Conservation (phyloP, 2,888 invertebrate genomes). For the Caenorhabditis virilis region DNA sequence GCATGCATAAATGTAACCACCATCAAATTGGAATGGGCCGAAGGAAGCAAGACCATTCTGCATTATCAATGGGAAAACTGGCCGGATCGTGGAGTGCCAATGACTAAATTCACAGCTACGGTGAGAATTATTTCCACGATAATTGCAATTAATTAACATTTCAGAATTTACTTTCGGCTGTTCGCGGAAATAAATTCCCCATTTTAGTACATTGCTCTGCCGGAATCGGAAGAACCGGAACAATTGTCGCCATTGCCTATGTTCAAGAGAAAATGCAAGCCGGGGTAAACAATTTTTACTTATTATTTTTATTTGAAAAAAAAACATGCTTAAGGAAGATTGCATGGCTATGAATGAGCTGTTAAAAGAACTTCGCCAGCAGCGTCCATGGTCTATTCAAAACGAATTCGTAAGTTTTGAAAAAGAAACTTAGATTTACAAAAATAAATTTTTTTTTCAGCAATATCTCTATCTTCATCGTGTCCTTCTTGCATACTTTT, state of each 20-base stretch:
- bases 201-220: constrained; percentile 57
- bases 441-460: constrained; percentile 12
- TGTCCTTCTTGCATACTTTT: constrained; percentile 41
- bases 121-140: constrained; percentile 3
- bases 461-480: constrained; percentile 41
- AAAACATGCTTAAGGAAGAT: constrained; percentile 14
- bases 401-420: constrained; percentile 38
- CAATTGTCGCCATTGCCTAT: constrained; percentile 53
- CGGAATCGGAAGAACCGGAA: constrained; percentile 54
- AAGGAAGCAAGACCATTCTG: constrained; percentile 16
- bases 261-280: constrained; percentile 33
- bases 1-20: constrained; percentile 20
- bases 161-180: constrained; percentile 28
- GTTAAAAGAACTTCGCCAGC: constrained; percentile 40
- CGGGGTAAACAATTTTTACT: constrained; percentile 11
- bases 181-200: constrained; percentile 36
- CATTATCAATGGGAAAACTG: constrained; percentile 54
- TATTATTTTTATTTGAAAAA: too few species aligned
- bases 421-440: too few species aligned
- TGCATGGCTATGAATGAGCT: constrained; percentile 36
- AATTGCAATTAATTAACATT: constrained; percentile 3
- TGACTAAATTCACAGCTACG: constrained; percentile 23
- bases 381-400: constrained; percentile 48
- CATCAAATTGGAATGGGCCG: constrained; percentile 27
- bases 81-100: constrained; percentile 50